These are phyloP conservation scores for Baronia brevicornis DNA, from an alignment of 2,888 invertebrate genomes.

Conservation along the genomic window DNA sequence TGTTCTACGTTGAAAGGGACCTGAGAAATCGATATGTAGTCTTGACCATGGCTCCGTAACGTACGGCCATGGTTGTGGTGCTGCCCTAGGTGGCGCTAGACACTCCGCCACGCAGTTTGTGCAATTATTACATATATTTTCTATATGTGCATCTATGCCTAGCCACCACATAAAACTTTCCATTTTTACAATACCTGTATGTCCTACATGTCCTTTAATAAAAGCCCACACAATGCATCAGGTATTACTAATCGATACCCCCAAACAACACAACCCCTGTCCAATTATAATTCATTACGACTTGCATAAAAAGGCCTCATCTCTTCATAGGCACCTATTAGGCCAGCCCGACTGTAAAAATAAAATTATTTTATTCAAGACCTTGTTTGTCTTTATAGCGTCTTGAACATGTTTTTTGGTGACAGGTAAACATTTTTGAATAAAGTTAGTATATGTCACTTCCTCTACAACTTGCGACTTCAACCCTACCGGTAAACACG, in stretches of 20 bases:
- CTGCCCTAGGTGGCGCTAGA: slow-evolving; percentile 14
- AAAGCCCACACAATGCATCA: neutral
- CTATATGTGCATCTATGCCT: slow-evolving; percentile 9
- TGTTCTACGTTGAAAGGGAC: slow-evolving; percentile 12
- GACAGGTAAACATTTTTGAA: slow-evolving; percentile 9
- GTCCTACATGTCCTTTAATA: neutral
- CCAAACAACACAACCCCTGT: slow-evolving; percentile 14
- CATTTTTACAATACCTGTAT: slow-evolving; percentile 2
- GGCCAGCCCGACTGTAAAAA: slow-evolving; percentile 4
- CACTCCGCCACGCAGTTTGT: slow-evolving; percentile 12
- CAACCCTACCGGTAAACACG: slow-evolving; percentile 2
- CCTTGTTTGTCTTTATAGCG: neutral
- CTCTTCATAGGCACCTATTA: neutral
- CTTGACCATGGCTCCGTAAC: slow-evolving; percentile 17
- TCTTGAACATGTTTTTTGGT: slow-evolving; percentile 1
- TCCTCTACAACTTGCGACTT: neutral
- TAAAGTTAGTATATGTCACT: slow-evolving; percentile 8
- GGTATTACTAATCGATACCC: slow-evolving; percentile 11
- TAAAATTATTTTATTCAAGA: neutral
- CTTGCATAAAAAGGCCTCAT: neutral
- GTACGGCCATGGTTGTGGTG: slow-evolving; percentile 20
- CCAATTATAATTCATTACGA: slow-evolving; percentile 7
- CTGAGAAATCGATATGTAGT: slow-evolving; percentile 22
- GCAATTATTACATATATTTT: slow-evolving; percentile 10
- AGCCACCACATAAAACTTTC: slow-evolving; percentile 14